A percentile compares a stretch with the other conserved stretches of the same genome.
phyloP scores from a whole-genome alignment of 2,797 vertebrate species.

The Microchirus variegatus region DNA sequence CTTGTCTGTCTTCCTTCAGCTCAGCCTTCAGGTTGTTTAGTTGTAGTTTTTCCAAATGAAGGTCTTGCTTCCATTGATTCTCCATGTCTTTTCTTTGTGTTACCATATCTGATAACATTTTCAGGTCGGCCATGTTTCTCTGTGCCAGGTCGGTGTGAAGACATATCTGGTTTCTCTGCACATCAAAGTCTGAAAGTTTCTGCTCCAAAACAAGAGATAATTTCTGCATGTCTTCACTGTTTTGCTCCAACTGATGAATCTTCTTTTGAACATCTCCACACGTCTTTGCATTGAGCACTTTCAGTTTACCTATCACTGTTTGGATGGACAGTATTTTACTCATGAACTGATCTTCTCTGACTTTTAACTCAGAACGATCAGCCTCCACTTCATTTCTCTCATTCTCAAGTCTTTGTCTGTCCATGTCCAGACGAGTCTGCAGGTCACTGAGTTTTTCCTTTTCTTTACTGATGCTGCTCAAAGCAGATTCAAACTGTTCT shows the following conservation, averaged over 20 bases:
- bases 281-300: neutral
- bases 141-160: neutral
- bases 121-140: conserved; percentile 9
- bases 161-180: neutral
- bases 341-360: conserved; percentile 2
- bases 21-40: neutral
- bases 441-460: neutral
- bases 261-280: neutral
- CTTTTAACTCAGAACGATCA: neutral
- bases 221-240: neutral
- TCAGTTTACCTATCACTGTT: neutral
- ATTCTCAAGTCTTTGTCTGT: neutral
- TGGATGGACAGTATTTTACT: neutral
- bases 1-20: conserved; percentile 14
- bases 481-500: conserved; percentile 2
- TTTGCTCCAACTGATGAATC: conserved; percentile 1
- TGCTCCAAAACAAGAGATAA: neutral
- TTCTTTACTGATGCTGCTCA: neutral
- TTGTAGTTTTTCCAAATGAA: neutral
- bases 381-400: conserved; percentile 1
- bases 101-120: conserved; percentile 27
- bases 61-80: neutral
- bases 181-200: neutral
- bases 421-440: neutral
- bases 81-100: conserved; percentile 16